Evolutionary conservation across 1,140 invertebrate species (phyloP), one percentile per base, ranked within the genome.

Genomic region (Thaumatotibia leucotreta): DNA sequence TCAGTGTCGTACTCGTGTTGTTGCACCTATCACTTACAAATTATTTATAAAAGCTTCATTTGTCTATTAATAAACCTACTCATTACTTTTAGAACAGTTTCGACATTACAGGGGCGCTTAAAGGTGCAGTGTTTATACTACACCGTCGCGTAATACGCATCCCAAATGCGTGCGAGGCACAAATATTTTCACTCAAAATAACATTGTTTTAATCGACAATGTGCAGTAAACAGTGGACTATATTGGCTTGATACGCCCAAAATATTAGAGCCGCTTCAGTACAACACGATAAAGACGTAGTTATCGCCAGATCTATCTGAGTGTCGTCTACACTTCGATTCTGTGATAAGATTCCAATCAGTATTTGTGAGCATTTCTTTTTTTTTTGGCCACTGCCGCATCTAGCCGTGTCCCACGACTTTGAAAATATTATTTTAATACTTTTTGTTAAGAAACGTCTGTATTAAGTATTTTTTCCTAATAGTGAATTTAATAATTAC

Each of bases 11-110:
- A 71, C 73, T 75, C 72, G 76, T 69, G 69, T 63, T 63, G 50
- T 72, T 62, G 63, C 72, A 73, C 68, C 54, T 67, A 67, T 65
- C 63, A 82, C 61, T 61, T 66, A 39, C 49, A 68, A 70, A 74
- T 83, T 89, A 88, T 88, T 87, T 87, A 79, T 85, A 84, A 87
- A 89, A 84, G 78, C 79, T 77, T 70, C 72, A 75, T 80, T 83
- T 71, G 63, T 79, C 86, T 89, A 89, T 83, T 81, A 83, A 88
- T 89, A 89, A 83, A 86, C 79, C 72, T 61, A 66, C 62, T 63
- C 68, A 72, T 68, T 74, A 73, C 67, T 78, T 77, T 77, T 81
- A 82, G 70, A 77, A 76, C 76, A 82, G 71, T 80, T 79, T 80
- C 73, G 68, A 79, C 75, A 75, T 73, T 74, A 61, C 62, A 66